Evolutionary conservation across 35 echinoderm and acorn worm genomes (phyloP).

Genomic region (Heliocidaris tuberculata): DNA sequence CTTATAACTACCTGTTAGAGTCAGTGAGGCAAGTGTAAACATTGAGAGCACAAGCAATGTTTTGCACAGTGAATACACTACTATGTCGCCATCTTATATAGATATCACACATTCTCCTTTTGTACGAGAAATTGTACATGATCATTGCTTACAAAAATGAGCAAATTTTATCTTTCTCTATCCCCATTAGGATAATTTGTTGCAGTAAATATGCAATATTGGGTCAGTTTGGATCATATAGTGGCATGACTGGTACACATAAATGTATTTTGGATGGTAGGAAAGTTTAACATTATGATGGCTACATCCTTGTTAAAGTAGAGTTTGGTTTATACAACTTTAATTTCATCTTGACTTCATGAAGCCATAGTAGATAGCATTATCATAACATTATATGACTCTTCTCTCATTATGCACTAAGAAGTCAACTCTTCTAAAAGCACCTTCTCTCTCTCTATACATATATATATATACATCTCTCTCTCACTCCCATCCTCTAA

Average conservation of each 20-base stretch:
- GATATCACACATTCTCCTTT: not conserved
- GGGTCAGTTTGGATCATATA: not conserved
- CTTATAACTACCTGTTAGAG: conserved; percentile 14
- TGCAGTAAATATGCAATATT: not conserved
- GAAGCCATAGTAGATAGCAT: no score
- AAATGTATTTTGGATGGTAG: not conserved
- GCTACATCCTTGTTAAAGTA: no score
- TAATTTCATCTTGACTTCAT: no score
- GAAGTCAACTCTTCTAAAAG: no score
- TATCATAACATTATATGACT: no score
- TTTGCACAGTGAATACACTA: not conserved
- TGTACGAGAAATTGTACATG: not conserved
- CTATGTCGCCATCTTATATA: not conserved
- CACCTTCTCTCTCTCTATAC: not conserved
- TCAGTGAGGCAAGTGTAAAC: not conserved
- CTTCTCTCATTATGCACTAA: no score
- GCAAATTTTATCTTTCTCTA: not conserved
- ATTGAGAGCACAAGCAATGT: not conserved
- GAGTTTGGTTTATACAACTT: no score
- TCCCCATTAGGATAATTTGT: not conserved
- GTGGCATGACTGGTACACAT: not conserved
- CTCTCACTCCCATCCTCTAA: not conserved
- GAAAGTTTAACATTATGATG: no score
- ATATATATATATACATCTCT: not conserved
- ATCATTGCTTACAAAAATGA: not conserved